phyloP scores from a whole-genome alignment of 2,888 invertebrate species.

The Esperia sulphurella region DNA sequence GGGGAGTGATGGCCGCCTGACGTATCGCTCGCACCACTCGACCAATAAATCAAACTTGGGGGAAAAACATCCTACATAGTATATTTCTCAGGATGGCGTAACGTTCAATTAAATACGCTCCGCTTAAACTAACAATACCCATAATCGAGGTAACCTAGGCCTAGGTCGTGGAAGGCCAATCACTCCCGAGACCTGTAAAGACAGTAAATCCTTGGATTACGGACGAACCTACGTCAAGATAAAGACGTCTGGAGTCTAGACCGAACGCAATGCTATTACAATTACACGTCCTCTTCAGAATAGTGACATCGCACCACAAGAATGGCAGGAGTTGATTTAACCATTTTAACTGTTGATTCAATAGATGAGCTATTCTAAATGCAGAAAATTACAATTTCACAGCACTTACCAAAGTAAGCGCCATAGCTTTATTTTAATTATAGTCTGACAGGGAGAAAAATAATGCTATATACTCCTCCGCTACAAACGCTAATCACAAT shows the following conservation, averaged over 20 bases:
- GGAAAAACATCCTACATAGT: too few relatives aligned
- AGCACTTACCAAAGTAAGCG: too few relatives aligned
- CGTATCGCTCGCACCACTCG: neutral
- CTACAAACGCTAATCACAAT: too few relatives aligned
- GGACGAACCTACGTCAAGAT: slow-evolving; percentile 1
- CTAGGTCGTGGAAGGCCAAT: neutral
- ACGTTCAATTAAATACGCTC: too few relatives aligned
- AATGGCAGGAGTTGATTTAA: neutral
- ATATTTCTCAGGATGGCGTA: too few relatives aligned
- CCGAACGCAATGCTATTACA: slow-evolving; percentile 5
- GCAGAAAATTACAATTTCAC: too few relatives aligned
- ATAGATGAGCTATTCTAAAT: too few relatives aligned
- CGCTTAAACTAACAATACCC: neutral
- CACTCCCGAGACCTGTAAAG: neutral
- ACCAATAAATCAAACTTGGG: neutral
- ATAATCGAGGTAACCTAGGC: neutral
- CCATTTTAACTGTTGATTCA: too few relatives aligned
- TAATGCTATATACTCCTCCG: too few relatives aligned
- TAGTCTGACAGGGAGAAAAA: too few relatives aligned
- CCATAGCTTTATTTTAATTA: too few relatives aligned
- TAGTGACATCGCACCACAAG: neutral
- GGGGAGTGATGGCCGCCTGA: slow-evolving; percentile 33
- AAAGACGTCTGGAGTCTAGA: slow-evolving; percentile 3
- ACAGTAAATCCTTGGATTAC: slow-evolving; percentile 1
- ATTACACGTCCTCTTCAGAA: slow-evolving; percentile 1